Evolutionary conservation across 2,888 invertebrate species (phyloP).

Genomic region (Eupithecia subfuscata): DNA sequence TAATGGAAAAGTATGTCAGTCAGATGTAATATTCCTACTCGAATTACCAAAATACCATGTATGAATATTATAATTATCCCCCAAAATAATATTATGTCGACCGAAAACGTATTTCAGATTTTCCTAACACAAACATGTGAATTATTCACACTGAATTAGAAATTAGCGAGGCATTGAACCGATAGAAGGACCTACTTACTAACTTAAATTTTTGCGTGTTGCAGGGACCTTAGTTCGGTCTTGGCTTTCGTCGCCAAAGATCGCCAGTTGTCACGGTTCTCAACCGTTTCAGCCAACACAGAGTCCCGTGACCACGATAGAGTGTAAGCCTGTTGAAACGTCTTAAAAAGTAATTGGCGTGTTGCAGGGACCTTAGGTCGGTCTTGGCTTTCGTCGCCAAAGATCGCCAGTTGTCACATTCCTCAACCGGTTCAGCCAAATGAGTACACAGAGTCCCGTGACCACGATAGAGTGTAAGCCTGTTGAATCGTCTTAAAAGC

Average conservation of each 20-base stretch:
- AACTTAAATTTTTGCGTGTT: too few relatives aligned
- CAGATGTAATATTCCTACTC: neutral
- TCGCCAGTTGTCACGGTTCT: neutral
- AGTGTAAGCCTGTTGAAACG: too few relatives aligned
- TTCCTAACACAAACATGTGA: slow-evolving; percentile 27
- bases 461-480: too few relatives aligned
- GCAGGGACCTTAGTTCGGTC: neutral
- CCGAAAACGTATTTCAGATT: slow-evolving; percentile 18
- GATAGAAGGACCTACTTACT: neutral
- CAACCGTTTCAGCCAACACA: neutral
- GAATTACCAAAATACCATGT: neutral
- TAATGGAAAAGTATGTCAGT: neutral
- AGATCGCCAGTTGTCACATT: neutral
- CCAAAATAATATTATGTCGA: slow-evolving; percentile 10
- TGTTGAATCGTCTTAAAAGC: too few relatives aligned
- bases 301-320: too few relatives aligned
- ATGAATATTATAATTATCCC: neutral
- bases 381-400: neutral
- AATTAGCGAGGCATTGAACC: neutral
- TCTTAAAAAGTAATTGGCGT: too few relatives aligned
- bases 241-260: neutral
- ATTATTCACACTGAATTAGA: slow-evolving; percentile 6
- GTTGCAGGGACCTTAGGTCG: neutral
- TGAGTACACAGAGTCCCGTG: too few relatives aligned
- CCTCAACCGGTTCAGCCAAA: neutral